A percentile compares a stretch with the other conserved stretches of the same genome.
These are phyloP conservation scores for Drosophila anomalipes DNA, from an alignment of 2,888 invertebrate genomes.

Conservation along the genomic window DNA sequence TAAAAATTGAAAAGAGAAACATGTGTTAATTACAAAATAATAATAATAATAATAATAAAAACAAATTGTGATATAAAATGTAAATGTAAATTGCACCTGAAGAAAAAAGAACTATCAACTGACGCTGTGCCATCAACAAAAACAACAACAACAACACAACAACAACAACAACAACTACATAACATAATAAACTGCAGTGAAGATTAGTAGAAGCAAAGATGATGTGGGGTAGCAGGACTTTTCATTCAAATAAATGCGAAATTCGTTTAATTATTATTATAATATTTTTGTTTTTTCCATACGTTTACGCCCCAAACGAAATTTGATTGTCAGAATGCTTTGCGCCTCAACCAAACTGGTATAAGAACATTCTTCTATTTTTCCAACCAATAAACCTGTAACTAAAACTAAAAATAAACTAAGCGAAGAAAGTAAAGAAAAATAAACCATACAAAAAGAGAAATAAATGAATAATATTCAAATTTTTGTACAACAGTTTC, in stretches of 20 bases:
- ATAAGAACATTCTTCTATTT: constrained; percentile 67
- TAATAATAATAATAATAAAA: constrained; percentile 58
- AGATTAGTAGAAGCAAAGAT: constrained; percentile 34
- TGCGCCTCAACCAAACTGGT: constrained; percentile 42
- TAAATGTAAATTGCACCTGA: constrained; percentile 77
- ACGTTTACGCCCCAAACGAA: constrained; percentile 64
- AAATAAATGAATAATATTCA: constrained; percentile 22
- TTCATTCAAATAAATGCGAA: constrained; percentile 24
- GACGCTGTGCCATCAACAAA: constrained; percentile 76
- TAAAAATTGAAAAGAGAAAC: constrained; percentile 39
- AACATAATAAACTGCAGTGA: constrained; percentile 27
- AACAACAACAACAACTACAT: constrained; percentile 46
- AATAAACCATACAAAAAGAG: constrained; percentile 19
- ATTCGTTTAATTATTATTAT: constrained; percentile 38
- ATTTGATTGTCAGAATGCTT: constrained; percentile 68
- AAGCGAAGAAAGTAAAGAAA: constrained; percentile 20
- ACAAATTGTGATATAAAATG: constrained; percentile 78
- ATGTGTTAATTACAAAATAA: constrained; percentile 69
- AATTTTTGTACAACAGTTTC: constrained; percentile 20
- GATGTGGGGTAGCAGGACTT: constrained; percentile 26
- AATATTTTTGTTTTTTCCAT: constrained; percentile 42
- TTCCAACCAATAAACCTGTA: constrained; percentile 63
- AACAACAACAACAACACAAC: constrained; percentile 46
- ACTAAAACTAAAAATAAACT: constrained; percentile 40
- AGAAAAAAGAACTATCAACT: constrained; percentile 69